phyloP scores from a whole-genome alignment of 2,797 vertebrate species.

The Cottoperca gobio region DNA sequence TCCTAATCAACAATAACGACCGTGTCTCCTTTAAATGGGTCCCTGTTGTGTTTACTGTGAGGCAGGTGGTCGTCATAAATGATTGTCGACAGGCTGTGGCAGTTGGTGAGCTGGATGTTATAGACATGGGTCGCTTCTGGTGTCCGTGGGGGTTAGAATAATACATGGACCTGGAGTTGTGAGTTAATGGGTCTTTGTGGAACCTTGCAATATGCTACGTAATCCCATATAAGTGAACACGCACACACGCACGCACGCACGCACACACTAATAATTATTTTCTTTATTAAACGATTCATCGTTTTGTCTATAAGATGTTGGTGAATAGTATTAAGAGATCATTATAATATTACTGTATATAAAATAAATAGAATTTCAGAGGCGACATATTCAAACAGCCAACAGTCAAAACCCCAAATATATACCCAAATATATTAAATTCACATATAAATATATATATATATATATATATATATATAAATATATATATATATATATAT shows the following conservation, averaged over 20 bases:
- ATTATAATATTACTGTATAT: background rate
- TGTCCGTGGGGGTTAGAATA: slow-evolving; percentile 30
- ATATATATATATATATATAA: too few species aligned
- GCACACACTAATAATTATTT: too few species aligned
- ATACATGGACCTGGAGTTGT: slow-evolving; percentile 9
- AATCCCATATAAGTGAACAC: slow-evolving; percentile 40
- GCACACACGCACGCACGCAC: background rate
- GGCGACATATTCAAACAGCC: background rate
- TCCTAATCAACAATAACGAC: slow-evolving; percentile 41
- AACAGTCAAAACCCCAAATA: background rate
- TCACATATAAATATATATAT: too few species aligned
- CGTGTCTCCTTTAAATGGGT: slow-evolving; percentile 41
- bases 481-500: too few species aligned
- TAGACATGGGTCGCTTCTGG: slow-evolving; percentile 42
- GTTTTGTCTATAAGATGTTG: background rate
- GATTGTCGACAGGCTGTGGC: slow-evolving; percentile 21
- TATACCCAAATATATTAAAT: too few species aligned
- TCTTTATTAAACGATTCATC: background rate
- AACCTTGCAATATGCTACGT: slow-evolving; percentile 14
- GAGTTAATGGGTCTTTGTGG: slow-evolving; percentile 51
- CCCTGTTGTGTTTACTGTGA: slow-evolving; percentile 36
- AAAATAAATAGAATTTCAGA: background rate
- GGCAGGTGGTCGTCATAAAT: slow-evolving; percentile 42
- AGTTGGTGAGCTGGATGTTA: slow-evolving; percentile 48
- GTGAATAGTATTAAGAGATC: background rate